Base-by-base conservation (phyloP, 92 coral and sea anemone species). In the Phenganax subtilis region DNA sequence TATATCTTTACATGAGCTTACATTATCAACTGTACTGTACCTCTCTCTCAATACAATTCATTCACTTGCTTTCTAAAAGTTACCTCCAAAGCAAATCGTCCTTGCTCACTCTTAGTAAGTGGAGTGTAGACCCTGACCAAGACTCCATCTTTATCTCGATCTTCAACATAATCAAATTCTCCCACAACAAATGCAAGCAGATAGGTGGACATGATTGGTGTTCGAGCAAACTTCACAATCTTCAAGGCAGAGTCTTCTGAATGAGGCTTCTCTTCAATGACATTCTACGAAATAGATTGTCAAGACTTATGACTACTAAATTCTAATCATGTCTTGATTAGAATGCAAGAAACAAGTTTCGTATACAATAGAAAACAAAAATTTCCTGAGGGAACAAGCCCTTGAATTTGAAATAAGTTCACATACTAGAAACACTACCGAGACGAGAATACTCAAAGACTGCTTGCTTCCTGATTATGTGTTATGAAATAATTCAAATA, bases 141-240 rank as follows among this genome's bases (percentile, higher is more conserved):
- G 1, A 92, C 93, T 1, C 97, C 97, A 87, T 94, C 97, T 64
- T 86, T 71, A 85, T 94, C 98, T 30, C 80, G 85, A 47, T 83
- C 97, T 84, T 94, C 98, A 6, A 94, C 98, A 87, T 89, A 92
- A 76, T 94, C 98, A 89, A 92, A 94, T 80, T 94, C 98, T n/a
- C 98, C 98, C 87, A 92, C 98, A 70, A 94, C 98, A 91, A 94
- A 94, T 0, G 98, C 98, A 71, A 94, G 77, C 53, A 94, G 90
- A 77, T 94, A 94, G 7, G 98, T 92, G 57, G 98, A 94, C 98
- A 94, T 94, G 51, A 94, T 79, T 9, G 98, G 98, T 52, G 98
- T 86, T 8, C 75, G 86, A 10, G 97, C 94, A 87, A 92, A 94
- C 88, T 88, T 94, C 55, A 94, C 93, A 5, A 81, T 77, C 75